Conservation (phyloP, 2,113 vertebrate species). For the Tetrao urogallus region DNA sequence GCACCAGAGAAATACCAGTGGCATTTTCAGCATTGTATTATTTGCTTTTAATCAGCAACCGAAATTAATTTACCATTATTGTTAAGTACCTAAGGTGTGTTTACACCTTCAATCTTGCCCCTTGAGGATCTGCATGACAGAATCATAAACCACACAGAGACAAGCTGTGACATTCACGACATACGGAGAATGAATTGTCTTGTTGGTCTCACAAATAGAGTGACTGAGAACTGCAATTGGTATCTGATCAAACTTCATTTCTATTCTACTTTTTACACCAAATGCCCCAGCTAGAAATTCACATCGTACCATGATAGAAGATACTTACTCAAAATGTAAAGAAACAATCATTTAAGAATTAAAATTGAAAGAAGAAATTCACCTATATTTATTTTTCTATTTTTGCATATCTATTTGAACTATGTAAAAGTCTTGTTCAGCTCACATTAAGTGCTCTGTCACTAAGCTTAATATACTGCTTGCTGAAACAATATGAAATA, state of each 20-base stretch:
- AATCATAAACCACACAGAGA: background rate
- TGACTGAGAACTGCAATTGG: background rate
- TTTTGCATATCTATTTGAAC: background rate
- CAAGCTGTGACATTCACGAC: background rate
- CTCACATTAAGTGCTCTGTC: background rate
- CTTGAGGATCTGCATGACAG: background rate
- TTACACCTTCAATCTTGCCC: background rate
- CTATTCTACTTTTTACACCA: background rate
- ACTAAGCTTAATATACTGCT: background rate
- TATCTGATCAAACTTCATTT: background rate
- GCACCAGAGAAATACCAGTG: rapidly evolving
- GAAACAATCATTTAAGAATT: background rate
- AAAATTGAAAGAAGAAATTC: background rate
- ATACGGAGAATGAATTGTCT: background rate
- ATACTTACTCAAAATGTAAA: background rate
- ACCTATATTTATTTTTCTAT: rapidly evolving
- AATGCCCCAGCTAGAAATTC: background rate
- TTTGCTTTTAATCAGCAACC: background rate
- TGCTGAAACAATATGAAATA: background rate
- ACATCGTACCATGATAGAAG: background rate
- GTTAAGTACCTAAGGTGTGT: background rate
- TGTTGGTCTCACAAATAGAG: background rate
- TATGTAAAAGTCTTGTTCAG: background rate
- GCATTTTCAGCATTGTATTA: background rate
- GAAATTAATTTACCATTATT: background rate